These are phyloP conservation scores for Onychostruthus taczanowskii DNA, from an alignment of 2,113 vertebrate genomes.

Conservation along the genomic window DNA sequence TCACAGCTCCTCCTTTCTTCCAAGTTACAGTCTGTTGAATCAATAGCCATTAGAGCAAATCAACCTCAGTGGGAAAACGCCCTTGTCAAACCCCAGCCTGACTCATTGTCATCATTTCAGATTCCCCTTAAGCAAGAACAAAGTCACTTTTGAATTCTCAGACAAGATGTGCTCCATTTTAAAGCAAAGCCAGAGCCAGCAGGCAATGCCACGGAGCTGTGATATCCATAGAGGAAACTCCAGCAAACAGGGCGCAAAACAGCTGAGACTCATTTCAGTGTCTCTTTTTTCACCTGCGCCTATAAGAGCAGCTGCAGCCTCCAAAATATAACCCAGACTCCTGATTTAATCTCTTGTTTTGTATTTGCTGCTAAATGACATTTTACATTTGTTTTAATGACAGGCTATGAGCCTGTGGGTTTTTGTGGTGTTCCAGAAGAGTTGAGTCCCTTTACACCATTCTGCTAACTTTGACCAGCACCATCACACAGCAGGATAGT, in stretches of 20 bases:
- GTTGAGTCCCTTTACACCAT: neutral
- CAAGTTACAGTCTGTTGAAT: slow-evolving; percentile 51
- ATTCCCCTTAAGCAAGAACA: neutral
- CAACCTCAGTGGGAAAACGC: slow-evolving; percentile 21
- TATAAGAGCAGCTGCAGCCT: neutral
- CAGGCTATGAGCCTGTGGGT: neutral
- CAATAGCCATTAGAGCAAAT: slow-evolving; percentile 63
- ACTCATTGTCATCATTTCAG: neutral
- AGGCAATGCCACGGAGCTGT: neutral
- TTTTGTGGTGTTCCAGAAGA: neutral
- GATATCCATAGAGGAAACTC: neutral
- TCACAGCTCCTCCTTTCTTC: slow-evolving; percentile 45
- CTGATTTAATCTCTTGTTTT: neutral
- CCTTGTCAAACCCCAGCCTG: slow-evolving; percentile 12
- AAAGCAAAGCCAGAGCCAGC: neutral
- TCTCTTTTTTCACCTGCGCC: neutral
- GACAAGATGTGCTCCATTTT: neutral
- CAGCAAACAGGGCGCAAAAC: neutral
- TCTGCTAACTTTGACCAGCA: neutral
- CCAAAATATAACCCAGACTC: neutral
- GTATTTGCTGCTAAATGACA: neutral
- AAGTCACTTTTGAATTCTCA: neutral
- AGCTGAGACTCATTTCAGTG: neutral
- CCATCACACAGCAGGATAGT: neutral
- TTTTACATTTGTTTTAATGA: neutral